Evolutionary conservation across 2,797 vertebrate genomes (phyloP).

Genomic region (Mallotus villosus): DNA sequence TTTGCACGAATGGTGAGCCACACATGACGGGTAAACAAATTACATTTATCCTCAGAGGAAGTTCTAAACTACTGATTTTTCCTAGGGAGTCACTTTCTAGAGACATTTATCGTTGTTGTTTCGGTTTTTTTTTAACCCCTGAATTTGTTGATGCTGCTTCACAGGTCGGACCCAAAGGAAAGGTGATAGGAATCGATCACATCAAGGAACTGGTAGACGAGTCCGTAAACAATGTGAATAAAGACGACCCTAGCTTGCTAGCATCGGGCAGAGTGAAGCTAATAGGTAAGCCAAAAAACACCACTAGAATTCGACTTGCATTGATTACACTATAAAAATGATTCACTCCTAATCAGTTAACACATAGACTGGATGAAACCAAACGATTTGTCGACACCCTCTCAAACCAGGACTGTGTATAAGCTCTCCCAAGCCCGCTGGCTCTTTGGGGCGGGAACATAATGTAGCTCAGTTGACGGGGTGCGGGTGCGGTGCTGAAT

Average conservation of each 20-base stretch:
- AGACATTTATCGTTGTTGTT: neutral
- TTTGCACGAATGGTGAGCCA: slow-evolving; percentile 96
- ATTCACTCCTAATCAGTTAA: neutral
- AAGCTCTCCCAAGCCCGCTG: neutral
- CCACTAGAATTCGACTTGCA: neutral
- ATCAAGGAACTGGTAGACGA: slow-evolving; percentile 99
- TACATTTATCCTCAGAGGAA: slow-evolving; percentile 37
- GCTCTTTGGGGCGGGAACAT: neutral
- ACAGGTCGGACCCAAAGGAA: slow-evolving; percentile 92
- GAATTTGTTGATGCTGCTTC: slow-evolving; percentile 12
- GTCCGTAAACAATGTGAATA: slow-evolving; percentile 93
- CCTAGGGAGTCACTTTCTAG: neutral
- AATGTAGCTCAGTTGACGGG: neutral
- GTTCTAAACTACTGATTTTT: neutral
- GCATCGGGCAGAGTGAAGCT: slow-evolving; percentile 91
- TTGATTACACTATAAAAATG: neutral
- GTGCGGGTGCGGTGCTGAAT: slow-evolving; percentile 36
- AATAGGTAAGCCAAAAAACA: slow-evolving; percentile 77
- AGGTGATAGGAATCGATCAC: slow-evolving; percentile 98
- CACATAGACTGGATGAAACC: neutral
- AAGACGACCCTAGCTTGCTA: slow-evolving; percentile 92
- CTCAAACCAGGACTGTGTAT: neutral
- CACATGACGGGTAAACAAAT: slow-evolving; percentile 47
- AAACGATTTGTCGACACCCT: neutral
- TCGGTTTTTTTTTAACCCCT: neutral